Evolutionary conservation across 2,888 invertebrate genomes (phyloP).

Genomic region (Sturmia bella): DNA sequence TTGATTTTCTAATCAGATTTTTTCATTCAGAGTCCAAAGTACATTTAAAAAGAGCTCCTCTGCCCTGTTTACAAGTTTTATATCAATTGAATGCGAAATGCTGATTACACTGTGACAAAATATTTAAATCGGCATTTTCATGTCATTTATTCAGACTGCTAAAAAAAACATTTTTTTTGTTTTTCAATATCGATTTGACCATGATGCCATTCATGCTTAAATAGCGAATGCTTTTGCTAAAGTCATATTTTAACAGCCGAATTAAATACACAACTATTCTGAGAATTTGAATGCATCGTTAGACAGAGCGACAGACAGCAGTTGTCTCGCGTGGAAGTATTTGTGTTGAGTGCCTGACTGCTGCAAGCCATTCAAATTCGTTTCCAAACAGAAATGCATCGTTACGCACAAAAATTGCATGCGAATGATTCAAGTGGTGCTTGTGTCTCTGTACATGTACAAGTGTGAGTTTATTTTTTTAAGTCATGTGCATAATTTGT

Average conservation of each 20-base stretch:
- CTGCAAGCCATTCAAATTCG: not conserved
- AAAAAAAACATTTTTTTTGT: slow-evolving; percentile 23
- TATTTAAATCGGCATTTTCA: slow-evolving; percentile 1
- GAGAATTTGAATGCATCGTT: slow-evolving; percentile 22
- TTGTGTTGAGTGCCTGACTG: slow-evolving; percentile 14
- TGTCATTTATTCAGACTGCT: slow-evolving; percentile 27
- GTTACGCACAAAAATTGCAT: not conserved
- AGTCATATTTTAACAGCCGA: slow-evolving; percentile 40
- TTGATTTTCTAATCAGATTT: too few species aligned
- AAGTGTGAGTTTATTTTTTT: not conserved
- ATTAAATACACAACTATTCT: slow-evolving; percentile 1
- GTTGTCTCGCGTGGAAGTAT: slow-evolving; percentile 10
- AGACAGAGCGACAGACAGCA: not conserved
- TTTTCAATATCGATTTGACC: slow-evolving; percentile 65
- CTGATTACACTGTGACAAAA: slow-evolving; percentile 26
- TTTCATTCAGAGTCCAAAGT: too few species aligned
- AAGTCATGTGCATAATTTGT: not conserved
- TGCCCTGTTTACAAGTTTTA: too few species aligned
- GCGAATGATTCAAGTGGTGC: not conserved
- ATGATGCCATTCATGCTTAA: slow-evolving; percentile 67
- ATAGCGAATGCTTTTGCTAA: slow-evolving; percentile 43
- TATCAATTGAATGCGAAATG: not conserved
- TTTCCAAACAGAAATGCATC: not conserved
- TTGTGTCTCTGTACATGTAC: too few species aligned
- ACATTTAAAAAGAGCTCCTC: too few species aligned